Evolutionary conservation across 2,113 vertebrate genomes (phyloP), one percentile per base, ranked within the genome.

Genomic region (Scortum barcoo): DNA sequence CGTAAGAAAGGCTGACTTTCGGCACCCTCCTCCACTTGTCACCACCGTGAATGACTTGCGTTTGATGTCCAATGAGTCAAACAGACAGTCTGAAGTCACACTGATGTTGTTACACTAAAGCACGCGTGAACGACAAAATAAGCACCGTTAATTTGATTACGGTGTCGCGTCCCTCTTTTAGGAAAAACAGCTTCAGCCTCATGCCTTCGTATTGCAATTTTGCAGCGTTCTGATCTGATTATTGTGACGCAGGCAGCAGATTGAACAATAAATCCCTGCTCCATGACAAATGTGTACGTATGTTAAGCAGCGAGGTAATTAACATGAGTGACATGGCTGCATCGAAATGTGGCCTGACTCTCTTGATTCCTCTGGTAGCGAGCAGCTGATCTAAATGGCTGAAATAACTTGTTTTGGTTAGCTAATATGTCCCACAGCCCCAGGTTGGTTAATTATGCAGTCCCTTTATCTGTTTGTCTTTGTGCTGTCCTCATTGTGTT

Each of bases 41-140:
- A 93, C 81, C 36, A 53, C 89, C 84, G 80, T 79, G 80, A 91
- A 88, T 58, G 84, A 81, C 90, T 92, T 33, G 8, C 78, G 80
- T 91, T 90, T 93, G 86, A 93, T 79, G 87, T 80, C 78, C 81
- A 74, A 58, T 90, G 88, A 93, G 81, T 92, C 93, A 92, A 86
- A 70, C 80, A 54, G 81, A 76, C 86, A 86, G 58, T 60, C 51
- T 80, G 48, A 80, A 65, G 75, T 80, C 66, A 24, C 61, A 20
- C 33, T 66, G 63, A 73, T 53, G 70, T 66, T 86, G 90, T 54
- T 57, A 74, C 28, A 33, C 72, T 33, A 30, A 66, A 74, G 70
- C 56, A 58, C 60, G 73, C 72, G 54, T 42, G 28, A 84, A 54
- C 76, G 26, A 50, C 46, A 60, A 76, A 85, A 84, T 44, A 62